Percentiles rank a stretch among this genome's conserved stretches.
These are phyloP conservation scores for Sarotherodon lohbergeri DNA, from an alignment of 2,113 vertebrate genomes.

Conservation along the genomic window DNA sequence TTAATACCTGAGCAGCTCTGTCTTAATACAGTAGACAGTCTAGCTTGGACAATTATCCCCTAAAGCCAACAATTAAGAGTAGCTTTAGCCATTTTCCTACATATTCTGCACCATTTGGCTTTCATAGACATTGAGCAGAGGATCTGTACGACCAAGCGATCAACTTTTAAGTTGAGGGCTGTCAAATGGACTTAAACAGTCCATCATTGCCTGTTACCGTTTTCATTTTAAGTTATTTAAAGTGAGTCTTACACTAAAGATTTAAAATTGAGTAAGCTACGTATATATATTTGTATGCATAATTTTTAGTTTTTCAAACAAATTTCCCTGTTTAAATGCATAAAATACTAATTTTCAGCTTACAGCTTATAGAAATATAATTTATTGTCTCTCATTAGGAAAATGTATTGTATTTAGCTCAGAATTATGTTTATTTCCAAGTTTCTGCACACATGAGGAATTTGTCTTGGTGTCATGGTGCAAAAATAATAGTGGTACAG, in stretches of 20 bases:
- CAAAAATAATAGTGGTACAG: neutral
- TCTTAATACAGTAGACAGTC: neutral
- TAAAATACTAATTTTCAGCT: neutral
- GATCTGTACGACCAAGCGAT: neutral
- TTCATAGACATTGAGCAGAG: neutral
- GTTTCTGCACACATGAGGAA: neutral
- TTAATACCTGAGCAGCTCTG: constrained; percentile 12
- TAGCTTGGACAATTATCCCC: neutral
- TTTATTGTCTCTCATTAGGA: neutral
- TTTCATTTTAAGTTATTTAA: neutral
- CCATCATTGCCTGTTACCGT: neutral
- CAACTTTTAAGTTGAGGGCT: neutral
- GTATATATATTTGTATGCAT: rapidly evolving
- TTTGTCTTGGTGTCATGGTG: neutral
- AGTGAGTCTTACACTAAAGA: neutral
- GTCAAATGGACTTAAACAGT: neutral
- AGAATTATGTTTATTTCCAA: neutral
- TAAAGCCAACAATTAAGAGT: neutral
- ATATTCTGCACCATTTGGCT: neutral
- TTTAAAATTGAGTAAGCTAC: neutral
- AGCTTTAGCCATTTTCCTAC: neutral
- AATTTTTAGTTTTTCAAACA: neutral
- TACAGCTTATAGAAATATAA: neutral
- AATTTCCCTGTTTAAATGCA: neutral
- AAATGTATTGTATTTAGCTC: neutral